Percentiles rank a stretch among this genome's conserved stretches.
Evolutionary conservation across 2,113 vertebrate species (phyloP).

Genomic region (Alexandromys fortis): DNA sequence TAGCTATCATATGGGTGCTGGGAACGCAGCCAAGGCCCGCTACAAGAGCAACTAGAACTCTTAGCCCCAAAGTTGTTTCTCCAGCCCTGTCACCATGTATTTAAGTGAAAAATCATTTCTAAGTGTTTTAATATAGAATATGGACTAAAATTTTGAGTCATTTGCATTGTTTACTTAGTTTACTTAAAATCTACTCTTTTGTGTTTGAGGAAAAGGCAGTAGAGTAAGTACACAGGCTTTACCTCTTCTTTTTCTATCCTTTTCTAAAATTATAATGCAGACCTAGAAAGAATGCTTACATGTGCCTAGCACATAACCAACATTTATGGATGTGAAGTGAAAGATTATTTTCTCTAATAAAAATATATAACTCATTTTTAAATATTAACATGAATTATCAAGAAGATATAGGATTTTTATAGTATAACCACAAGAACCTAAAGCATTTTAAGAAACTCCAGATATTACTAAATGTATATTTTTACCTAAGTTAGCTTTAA

Average conservation of each 20-base stretch:
- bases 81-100: not conserved
- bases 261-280: not conserved
- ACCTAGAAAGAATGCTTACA: not conserved
- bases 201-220: not conserved
- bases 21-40: not conserved
- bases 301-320: not conserved
- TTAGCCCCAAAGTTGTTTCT: not conserved
- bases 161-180: not conserved
- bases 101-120: not conserved
- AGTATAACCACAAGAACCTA: not conserved
- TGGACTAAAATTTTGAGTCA: not conserved
- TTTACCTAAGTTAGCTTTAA: too few relatives aligned
- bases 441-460: too few relatives aligned
- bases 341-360: slow-evolving; percentile 34
- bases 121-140: not conserved
- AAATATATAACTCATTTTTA: not conserved
- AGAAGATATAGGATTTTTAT: not conserved
- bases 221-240: not conserved
- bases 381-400: not conserved
- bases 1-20: not conserved
- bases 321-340: not conserved
- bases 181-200: slow-evolving; percentile 6
- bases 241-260: not conserved
- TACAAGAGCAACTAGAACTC: not conserved
- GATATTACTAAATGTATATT: too few relatives aligned